phyloP scores from a whole-genome alignment of 2,113 vertebrate species.

The Macrotus californicus region DNA sequence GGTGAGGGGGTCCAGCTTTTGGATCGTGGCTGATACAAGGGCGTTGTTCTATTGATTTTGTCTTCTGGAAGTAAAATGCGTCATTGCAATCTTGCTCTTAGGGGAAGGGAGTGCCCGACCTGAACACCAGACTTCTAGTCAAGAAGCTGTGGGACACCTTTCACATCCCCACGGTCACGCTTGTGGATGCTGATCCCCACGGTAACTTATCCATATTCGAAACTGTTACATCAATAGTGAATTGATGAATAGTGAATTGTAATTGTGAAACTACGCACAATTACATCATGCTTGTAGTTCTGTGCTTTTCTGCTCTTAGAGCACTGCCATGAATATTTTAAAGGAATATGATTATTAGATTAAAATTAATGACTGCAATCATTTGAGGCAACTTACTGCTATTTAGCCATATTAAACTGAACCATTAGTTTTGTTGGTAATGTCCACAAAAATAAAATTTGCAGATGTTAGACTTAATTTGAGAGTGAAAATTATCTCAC shows the following conservation, averaged over 20 bases:
- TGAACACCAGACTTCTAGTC: constrained; percentile 94
- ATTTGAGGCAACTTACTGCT: neutral
- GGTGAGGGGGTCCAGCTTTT: neutral
- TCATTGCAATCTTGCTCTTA: constrained; percentile 69
- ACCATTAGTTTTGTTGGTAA: neutral
- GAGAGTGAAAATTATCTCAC: neutral
- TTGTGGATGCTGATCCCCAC: constrained; percentile 95
- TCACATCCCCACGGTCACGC: constrained; percentile 87
- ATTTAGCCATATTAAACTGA: neutral
- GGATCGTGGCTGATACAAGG: neutral
- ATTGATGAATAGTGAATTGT: no score
- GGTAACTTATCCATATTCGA: constrained; percentile 79
- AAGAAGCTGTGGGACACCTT: constrained; percentile 93
- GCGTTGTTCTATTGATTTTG: neutral
- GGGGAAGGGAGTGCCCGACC: constrained; percentile 96
- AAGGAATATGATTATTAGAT: neutral
- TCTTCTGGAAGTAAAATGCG: constrained; percentile 35
- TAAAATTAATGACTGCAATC: neutral
- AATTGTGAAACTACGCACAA: no score
- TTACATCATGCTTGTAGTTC: neutral
- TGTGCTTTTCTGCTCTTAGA: neutral
- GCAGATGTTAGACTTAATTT: neutral
- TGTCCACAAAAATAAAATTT: neutral
- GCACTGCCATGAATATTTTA: neutral
- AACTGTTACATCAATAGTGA: no score